Evolutionary conservation across 2,113 vertebrate species (phyloP), one percentile per base, ranked within the genome.

Genomic region (Aldabrachelys gigantea): DNA sequence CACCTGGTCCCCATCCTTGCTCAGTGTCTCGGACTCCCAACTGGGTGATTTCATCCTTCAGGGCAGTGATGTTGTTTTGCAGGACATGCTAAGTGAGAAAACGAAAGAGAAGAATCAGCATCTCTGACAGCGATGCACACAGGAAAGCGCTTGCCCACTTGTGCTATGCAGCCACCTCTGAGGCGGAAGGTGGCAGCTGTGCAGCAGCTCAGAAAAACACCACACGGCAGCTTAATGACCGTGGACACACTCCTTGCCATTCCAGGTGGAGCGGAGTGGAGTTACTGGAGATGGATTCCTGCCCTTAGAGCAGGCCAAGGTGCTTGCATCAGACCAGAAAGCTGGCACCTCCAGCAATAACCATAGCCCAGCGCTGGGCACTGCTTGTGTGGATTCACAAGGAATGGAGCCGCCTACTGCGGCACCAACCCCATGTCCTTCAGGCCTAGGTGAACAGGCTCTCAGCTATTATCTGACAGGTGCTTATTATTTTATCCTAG

Each of bases 1-100:
- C 1, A 79, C 1, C 0, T 4, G 6, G 27, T 2, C 4, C 69
- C 35, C 14, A 31, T 72, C 65, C n/a, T 21, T 14, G 14, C 72
- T 87, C 38, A 1, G 29, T 27, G 2, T 8, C 4, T 12, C 1
- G 29, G 13, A 6, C 21, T 76, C 6, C 41, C 85, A 87, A 41
- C 41, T n/a, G 85, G 41, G 19, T 3, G 2, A 90, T n/a, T 0
- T 2, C 56, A 62, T 0, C 19, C 41, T 84, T 25, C 96, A 93
- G 82, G 75, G 88, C 81, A 1, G 0, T 1, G 0, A 9, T 6
- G 2, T 11, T 80, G 0, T 21, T 49, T 47, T 80, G 53, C 94
- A 94, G 35, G 14, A 0, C 1, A 0, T 17, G 38, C 96, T 95
- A 82, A 9, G 38, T 12, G 5, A 53, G 53, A 10, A 11, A 0